Base-by-base conservation (phyloP, 2,113 vertebrate species). In the Oostethus manadensis region DNA sequence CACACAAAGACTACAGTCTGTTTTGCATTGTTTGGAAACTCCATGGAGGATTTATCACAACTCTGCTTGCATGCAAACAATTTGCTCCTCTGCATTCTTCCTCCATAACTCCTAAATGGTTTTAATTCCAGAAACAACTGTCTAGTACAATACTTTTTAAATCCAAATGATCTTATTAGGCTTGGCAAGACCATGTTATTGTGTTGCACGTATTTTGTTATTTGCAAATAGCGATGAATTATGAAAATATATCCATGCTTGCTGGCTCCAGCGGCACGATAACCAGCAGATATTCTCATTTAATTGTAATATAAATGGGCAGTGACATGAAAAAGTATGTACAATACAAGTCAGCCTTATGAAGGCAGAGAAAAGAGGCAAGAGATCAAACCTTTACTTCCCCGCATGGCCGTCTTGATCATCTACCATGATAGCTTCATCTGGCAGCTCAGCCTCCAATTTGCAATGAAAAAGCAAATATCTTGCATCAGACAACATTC, bases 291-390 rank as follows among this genome's bases (percentile, higher is more conserved):
- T 66, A 68, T 51, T 51, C 35, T 61, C 46, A 69, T 67, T 71
- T 63, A 68, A 83, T 82, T 76, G 8, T 26, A 16, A 44, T 45
- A 56, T 57, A 49, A 78, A 71, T 58, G 46, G 68, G 74, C 67
- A 68, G 60, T 43, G 51, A 71, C 65, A 58, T 72, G 38, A 55
- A 59, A 70, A 56, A 55, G 51, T 54, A 6, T n/a, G 13, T 47
- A 50, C n/a, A 22, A 50, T 56, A 73, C 73, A 66, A 64, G 71
- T 77, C 77, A 68, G 68, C 66, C 62, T 66, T 76, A 49, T 20
- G 64, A 62, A 79, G 62, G 63, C 42, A 21, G 51, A 88, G 72
- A 88, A 88, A 85, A 64, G 73, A 62, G 17, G 64, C 60, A 82
- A 82, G 82, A 82, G 62, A 11, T 62, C 20, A 49, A 70, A 62